These are phyloP conservation scores for Spodoptera frugiperda DNA, from an alignment of 1,140 invertebrate genomes.

Conservation along the genomic window DNA sequence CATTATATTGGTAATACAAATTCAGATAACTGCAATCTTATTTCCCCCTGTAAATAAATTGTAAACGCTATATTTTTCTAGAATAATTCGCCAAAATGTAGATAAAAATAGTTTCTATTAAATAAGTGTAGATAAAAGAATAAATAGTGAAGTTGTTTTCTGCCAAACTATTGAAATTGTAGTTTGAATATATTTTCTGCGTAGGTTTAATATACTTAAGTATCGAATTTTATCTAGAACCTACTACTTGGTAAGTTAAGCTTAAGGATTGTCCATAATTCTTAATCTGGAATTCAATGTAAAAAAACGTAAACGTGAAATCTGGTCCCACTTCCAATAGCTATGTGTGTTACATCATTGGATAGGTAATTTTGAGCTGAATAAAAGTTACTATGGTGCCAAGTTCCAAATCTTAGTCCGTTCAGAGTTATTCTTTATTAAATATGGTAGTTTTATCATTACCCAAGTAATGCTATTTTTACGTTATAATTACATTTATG, in stretches of 20 bases:
- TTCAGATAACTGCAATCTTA: neutral
- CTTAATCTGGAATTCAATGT: too few species aligned
- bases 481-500: too few species aligned
- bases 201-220: neutral
- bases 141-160: neutral
- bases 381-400: too few species aligned
- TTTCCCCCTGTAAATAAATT: neutral
- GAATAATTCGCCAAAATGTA: constrained; percentile 23
- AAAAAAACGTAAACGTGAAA: too few species aligned
- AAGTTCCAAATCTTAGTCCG: too few species aligned
- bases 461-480: too few species aligned
- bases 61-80: constrained; percentile 2
- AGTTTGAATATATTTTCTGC: neutral
- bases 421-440: too few species aligned
- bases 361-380: too few species aligned
- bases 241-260: neutral
- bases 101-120: neutral
- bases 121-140: neutral
- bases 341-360: too few species aligned
- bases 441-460: too few species aligned
- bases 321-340: too few species aligned
- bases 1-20: neutral
- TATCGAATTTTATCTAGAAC: neutral
- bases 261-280: too few species aligned
- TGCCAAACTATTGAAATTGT: neutral